Base-by-base conservation (phyloP, 2,797 vertebrate species). In the Thripadectes ignobilis region DNA sequence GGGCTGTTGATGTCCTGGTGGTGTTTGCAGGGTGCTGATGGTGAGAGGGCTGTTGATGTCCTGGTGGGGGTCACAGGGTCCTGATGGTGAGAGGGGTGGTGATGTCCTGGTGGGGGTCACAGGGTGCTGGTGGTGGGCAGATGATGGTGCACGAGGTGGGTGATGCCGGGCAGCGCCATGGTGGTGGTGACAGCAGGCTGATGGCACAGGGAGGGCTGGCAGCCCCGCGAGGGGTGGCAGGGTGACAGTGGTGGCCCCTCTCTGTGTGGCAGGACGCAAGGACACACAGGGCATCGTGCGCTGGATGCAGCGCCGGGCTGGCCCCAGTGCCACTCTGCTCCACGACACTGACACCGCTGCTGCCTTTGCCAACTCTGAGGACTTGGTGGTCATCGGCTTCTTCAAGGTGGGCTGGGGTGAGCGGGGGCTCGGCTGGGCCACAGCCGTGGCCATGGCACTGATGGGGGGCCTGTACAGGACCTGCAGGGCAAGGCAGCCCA, bases 331-430 rank as follows among this genome's bases (percentile, higher is more conserved):
- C n/a, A 49, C 45, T 0, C 71, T 76, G 43, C 98, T 99, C 24
- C 94, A 98, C 52, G 97, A 98, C 4, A 68, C 91, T 0, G 89
- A 76, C 12, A 71, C 95, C 0, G 95, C 95, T 1, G 89, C 96
- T 2, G 73, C 97, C 32, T 98, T 99, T 52, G 69, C 98, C 17
- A 41, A 58, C 1, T 59, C 98, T 46, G 92, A 97, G 59, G 97
- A 98, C 1, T 19, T 99, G 55, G 94, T 98, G 6, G 98, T 98
- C 4, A 41, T 99, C 0, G 99, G 99, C 67, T 99, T 99, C 97
- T 99, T 99, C 93, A 96, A 98, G 92, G 99, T 99, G 97, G 91
- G 95, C 43, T 24, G 71, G 46, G 78, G 13, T 0, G 0, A 39
- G 20, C 0, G 0, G 5, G 75, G 67, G 24, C n/a, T 0, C 1